Conservation (phyloP, 2,113 vertebrate species). For the Syrmaticus mikado region DNA sequence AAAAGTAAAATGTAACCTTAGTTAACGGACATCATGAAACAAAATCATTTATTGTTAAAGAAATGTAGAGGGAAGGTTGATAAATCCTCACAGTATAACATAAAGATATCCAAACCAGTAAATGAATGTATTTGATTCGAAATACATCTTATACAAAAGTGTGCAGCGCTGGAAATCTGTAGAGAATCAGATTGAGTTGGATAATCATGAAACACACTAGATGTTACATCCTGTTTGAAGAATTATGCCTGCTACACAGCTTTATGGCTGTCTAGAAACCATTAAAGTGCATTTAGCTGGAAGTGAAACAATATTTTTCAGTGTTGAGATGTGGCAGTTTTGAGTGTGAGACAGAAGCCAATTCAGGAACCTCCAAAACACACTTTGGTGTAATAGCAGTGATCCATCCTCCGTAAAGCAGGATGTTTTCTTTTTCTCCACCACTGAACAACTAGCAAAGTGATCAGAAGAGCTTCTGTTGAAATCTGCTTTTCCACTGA, state of each 20-base stretch:
- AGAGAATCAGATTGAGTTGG: conserved; percentile 10
- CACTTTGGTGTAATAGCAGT: not conserved
- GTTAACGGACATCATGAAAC: not conserved
- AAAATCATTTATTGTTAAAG: not conserved
- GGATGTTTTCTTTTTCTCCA: conserved; percentile 25
- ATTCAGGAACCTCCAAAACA: conserved; percentile 61
- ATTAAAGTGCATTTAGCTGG: conserved; percentile 54
- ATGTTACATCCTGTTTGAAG: conserved; percentile 35
- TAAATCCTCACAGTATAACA: not conserved
- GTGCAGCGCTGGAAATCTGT: conserved; percentile 20
- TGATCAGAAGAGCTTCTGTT: not conserved
- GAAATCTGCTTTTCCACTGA: not conserved
- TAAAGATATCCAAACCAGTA: not conserved
- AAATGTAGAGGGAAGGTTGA: not conserved
- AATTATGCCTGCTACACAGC: conserved; percentile 52
- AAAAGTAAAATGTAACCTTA: not conserved
- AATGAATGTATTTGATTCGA: conserved; percentile 6
- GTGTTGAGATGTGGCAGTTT: conserved; percentile 60
- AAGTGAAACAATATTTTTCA: conserved; percentile 65
- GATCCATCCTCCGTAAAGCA: conserved; percentile 50
- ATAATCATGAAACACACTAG: conserved; percentile 49
- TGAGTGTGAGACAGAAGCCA: conserved; percentile 60
- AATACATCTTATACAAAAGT: not conserved
- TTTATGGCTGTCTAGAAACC: conserved; percentile 38
- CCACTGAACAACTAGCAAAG: conserved; percentile 37